Evolutionary conservation across 2,113 vertebrate species (phyloP), one percentile per base, ranked within the genome.

Genomic region (Paramormyrops kingsleyae): DNA sequence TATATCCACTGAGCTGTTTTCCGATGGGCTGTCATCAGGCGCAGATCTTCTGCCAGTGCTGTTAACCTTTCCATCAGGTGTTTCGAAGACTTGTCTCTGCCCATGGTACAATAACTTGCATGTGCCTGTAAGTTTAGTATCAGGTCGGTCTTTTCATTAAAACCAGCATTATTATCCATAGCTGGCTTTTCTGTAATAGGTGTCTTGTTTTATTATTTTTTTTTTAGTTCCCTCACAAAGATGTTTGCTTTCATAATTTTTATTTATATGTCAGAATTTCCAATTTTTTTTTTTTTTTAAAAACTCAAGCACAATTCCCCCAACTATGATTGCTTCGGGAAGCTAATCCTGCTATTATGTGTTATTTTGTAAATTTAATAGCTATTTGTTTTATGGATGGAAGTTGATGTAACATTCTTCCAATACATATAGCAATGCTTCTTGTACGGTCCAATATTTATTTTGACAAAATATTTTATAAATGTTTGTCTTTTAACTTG

Each of bases 401-500:
- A 77, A 39, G 13, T 80, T 80, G 35, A 35, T 80, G 19, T 80
- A 42, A 19, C 31, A 42, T 35, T 80, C 35, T 80, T 80, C 31
- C 13, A 77, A 35, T 77, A 77, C 70, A 39, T 80, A 19, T 80
- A 39, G 31, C 74, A 80, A 80, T 42, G 35, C 74, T 80, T 80
- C 35, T 77, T 39, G 35, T 77, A 39, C 5, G 74, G 15, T 80
- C 35, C 74, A 80, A 80, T 80, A 80, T 80, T 80, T 80, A 80
- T 80, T 80, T 80, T 80, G 74, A 80, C 35, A 80, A 80, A 80
- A 42, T 80, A 42, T 80, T 80, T 80, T 80, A 80, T 80, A 39
- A 77, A 5, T 35, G 31, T 80, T 80, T 80, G 13, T 80, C 17
- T 80, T 70, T 66, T 74, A 35, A 15, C 31, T 39, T 21, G 19